These are phyloP conservation scores for Amitus sp. DNA, from an alignment of 2,888 invertebrate genomes.

Conservation along the genomic window DNA sequence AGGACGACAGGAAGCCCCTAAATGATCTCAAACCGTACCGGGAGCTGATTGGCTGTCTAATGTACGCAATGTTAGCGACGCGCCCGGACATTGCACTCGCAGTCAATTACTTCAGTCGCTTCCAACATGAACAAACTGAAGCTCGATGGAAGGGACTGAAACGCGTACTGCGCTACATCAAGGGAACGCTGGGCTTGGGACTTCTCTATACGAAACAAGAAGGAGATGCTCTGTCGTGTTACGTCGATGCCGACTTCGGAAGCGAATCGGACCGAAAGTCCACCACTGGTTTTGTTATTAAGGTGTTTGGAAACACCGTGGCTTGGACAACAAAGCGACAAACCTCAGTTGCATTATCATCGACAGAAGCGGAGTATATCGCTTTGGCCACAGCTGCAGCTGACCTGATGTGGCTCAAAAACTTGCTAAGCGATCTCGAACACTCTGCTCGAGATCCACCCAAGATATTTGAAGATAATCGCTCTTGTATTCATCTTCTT, in stretches of 20 bases:
- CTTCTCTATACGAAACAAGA: not conserved
- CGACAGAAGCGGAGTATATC: no score
- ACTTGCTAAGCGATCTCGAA: conserved; percentile 42
- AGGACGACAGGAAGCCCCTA: no score
- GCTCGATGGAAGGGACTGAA: conserved; percentile 22
- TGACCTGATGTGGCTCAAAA: conserved; percentile 46
- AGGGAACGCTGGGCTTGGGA: conserved; percentile 7
- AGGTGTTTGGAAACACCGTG: conserved; percentile 43
- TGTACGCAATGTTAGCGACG: conserved; percentile 22
- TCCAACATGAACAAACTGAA: conserved; percentile 13
- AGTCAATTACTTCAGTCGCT: conserved; percentile 14
- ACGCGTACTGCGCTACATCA: conserved; percentile 24
- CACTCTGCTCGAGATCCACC: conserved; percentile 4
- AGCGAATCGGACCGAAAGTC: conserved; percentile 37
- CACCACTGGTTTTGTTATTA: conserved; percentile 47
- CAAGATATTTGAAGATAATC: conserved; percentile 40
- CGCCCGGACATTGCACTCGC: conserved; percentile 20
- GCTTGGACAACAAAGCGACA: conserved; percentile 52
- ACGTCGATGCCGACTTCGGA: not conserved
- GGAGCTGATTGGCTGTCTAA: conserved; percentile 36
- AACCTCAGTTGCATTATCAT: conserved; percentile 45
- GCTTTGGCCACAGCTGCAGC: conserved; percentile 43
- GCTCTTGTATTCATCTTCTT: conserved; percentile 34
- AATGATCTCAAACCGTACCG: conserved; percentile 16
- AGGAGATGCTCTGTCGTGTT: not conserved